phyloP scores from a whole-genome alignment of 2,888 invertebrate genomes.

The Empis stercorea region DNA sequence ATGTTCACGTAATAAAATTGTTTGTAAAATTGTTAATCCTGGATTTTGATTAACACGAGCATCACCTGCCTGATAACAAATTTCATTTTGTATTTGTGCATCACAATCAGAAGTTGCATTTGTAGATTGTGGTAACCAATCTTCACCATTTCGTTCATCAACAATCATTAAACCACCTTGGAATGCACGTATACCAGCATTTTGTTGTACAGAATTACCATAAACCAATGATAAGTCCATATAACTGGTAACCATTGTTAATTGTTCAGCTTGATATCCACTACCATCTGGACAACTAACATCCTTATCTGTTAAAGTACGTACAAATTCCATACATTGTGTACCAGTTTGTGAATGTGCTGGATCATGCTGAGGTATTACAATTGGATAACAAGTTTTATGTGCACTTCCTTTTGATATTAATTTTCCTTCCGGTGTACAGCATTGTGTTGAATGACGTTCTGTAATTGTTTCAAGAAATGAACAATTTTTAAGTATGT shows the following conservation, averaged over 20 bases:
- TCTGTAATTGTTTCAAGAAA: conserved; percentile 29
- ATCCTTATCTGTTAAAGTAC: conserved; percentile 52
- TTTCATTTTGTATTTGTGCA: conserved; percentile 47
- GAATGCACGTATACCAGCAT: conserved; percentile 51
- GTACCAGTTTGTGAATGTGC: conserved; percentile 40
- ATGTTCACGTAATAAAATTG: conserved; percentile 38
- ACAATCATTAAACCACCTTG: conserved; percentile 53
- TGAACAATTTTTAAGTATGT: too few species aligned
- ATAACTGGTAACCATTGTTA: conserved; percentile 35
- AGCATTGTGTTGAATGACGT: conserved; percentile 47
- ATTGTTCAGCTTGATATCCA: conserved; percentile 48
- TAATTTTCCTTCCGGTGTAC: conserved; percentile 44
- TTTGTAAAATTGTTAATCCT: conserved; percentile 37
- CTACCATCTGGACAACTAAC: conserved; percentile 44
- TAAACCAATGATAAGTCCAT: conserved; percentile 71
- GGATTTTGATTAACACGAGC: conserved; percentile 39
- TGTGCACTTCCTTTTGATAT: conserved; percentile 34
- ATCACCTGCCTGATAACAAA: conserved; percentile 62
- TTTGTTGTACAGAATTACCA: conserved; percentile 55
- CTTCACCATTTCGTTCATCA: conserved; percentile 47
- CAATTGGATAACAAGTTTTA: conserved; percentile 41
- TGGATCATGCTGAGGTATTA: conserved; percentile 46
- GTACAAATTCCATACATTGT: conserved; percentile 55
- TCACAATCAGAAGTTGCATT: conserved; percentile 61
- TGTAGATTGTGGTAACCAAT: conserved; percentile 56